These are phyloP conservation scores for Folsomia candida DNA, from an alignment of 2,888 invertebrate species.

Conservation along the genomic window DNA sequence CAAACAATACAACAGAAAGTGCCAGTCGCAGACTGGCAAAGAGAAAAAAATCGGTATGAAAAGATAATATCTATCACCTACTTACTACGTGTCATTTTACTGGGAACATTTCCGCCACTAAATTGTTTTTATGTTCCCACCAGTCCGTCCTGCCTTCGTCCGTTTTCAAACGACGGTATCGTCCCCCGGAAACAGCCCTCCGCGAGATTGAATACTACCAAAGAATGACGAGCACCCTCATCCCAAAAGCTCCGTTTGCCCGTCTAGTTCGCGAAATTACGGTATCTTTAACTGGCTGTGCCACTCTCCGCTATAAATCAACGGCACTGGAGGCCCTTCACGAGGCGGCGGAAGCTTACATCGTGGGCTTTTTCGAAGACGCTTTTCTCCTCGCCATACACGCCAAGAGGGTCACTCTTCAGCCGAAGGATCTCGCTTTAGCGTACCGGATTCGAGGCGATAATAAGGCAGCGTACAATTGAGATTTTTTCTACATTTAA, in stretches of 20 bases:
- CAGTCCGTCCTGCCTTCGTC: not conserved
- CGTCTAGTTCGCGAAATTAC: slow-evolving; percentile 12
- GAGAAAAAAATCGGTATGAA: too few relatives aligned
- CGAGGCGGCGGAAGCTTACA: slow-evolving; percentile 20
- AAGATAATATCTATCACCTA: too few relatives aligned
- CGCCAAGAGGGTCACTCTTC: slow-evolving; percentile 20
- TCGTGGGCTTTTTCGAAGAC: slow-evolving; percentile 30
- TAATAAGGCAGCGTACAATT: not conserved
- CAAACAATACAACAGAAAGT: too few relatives aligned
- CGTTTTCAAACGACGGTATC: not conserved
- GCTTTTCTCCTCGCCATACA: slow-evolving; percentile 21
- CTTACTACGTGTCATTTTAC: too few relatives aligned
- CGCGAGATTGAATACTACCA: slow-evolving; percentile 5
- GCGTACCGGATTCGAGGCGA: slow-evolving; percentile 17
- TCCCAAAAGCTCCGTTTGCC: slow-evolving; percentile 8
- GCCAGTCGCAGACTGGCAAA: too few relatives aligned
- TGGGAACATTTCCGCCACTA: too few relatives aligned
- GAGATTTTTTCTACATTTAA: too few relatives aligned
- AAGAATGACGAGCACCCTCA: not conserved
- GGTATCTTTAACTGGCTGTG: not conserved
- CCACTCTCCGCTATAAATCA: not conserved
- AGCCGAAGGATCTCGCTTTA: slow-evolving; percentile 8
- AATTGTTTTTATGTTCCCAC: too few relatives aligned
- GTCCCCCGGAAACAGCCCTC: not conserved
- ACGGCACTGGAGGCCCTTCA: slow-evolving; percentile 21